phyloP scores from a whole-genome alignment of 2,113 vertebrate species.

The Channa maculata region DNA sequence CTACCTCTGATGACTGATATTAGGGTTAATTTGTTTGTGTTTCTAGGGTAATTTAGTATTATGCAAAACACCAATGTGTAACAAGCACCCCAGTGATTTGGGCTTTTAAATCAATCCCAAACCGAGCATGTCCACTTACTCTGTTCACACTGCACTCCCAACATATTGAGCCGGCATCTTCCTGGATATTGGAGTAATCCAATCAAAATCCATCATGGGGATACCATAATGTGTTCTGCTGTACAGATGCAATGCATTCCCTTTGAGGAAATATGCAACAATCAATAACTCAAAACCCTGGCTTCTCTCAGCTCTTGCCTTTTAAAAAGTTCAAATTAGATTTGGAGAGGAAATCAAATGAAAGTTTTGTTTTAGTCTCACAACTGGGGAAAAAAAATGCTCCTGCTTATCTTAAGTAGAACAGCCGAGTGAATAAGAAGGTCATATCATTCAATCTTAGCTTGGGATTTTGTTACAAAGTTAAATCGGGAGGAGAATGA shows the following conservation, averaged over 20 bases:
- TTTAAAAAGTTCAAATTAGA: constrained; percentile 56
- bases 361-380: constrained; percentile 61
- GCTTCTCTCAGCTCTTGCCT: constrained; percentile 18
- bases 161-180: constrained; percentile 55
- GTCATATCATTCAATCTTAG: constrained; percentile 50
- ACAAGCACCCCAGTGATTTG: constrained; percentile 17
- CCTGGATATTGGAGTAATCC: constrained; percentile 61
- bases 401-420: constrained; percentile 40
- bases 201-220: constrained; percentile 69
- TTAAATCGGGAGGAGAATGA: constrained; percentile 60
- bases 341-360: constrained; percentile 68
- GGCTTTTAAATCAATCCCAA: constrained; percentile 55
- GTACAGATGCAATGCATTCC: constrained; percentile 53
- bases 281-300: constrained; percentile 68
- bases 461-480: constrained; percentile 54
- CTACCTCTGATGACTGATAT: constrained; percentile 9
- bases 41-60: constrained; percentile 49
- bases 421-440: constrained; percentile 41
- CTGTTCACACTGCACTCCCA: constrained; percentile 45
- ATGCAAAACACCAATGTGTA: constrained; percentile 27
- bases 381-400: background rate
- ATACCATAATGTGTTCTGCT: constrained; percentile 72
- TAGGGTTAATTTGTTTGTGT: constrained; percentile 32
- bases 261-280: constrained; percentile 55
- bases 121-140: constrained; percentile 52